Evolutionary conservation across 1,140 invertebrate genomes (phyloP).

Genomic region (Patella vulgata): DNA sequence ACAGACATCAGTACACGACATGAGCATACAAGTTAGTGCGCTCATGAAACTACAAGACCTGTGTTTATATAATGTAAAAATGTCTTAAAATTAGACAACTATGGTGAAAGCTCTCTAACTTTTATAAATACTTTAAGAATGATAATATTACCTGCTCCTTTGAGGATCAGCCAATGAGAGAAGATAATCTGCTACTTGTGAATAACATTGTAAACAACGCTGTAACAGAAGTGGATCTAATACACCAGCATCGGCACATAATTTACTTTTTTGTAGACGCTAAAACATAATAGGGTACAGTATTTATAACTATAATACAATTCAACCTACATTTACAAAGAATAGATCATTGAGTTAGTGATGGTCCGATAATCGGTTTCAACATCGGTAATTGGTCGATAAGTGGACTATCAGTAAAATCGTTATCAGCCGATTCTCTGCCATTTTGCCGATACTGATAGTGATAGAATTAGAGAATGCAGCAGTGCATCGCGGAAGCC

Average conservation of each 20-base stretch:
- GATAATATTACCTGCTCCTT: too few species aligned
- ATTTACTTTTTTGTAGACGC: conserved; percentile 74
- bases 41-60: conserved; percentile 1
- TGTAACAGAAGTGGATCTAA: conserved; percentile 83
- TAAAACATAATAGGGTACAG: conserved; percentile 42
- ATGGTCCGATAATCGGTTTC: too few species aligned
- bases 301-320: neutral
- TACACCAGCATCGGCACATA: conserved; percentile 87
- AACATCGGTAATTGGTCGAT: too few species aligned
- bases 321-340: neutral
- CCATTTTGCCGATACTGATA: too few species aligned
- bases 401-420: too few species aligned
- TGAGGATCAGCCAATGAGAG: conserved; percentile 63
- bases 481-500: too few species aligned
- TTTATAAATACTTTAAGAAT: too few species aligned
- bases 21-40: neutral
- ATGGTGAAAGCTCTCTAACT: too few species aligned
- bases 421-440: too few species aligned
- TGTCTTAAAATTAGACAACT: neutral
- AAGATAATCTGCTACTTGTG: conserved; percentile 83
- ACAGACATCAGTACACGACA: too few species aligned
- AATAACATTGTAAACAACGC: conserved; percentile 86
- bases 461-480: too few species aligned
- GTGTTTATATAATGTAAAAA: neutral
- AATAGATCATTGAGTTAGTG: neutral